Conservation (phyloP, 2,113 vertebrate genomes). For the Axis porcinus region DNA sequence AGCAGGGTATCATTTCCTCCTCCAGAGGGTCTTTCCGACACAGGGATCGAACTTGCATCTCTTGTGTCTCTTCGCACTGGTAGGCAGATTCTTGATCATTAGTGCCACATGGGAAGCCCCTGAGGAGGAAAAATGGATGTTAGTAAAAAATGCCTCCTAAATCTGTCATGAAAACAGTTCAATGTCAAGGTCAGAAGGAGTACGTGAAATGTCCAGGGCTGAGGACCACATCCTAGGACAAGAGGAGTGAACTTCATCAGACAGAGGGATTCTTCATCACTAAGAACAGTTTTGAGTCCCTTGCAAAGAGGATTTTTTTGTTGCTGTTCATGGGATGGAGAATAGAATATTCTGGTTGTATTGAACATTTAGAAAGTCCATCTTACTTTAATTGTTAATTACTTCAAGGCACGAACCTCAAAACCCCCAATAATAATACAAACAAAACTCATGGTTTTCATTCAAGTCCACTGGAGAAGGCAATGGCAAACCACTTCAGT, state of each 20-base stretch:
- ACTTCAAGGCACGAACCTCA: not conserved
- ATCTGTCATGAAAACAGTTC: not conserved
- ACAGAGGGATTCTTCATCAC: not conserved
- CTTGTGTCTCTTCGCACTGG: not conserved
- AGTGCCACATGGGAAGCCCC: not conserved
- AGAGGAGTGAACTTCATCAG: not conserved
- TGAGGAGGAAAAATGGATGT: not conserved
- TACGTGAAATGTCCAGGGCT: not conserved
- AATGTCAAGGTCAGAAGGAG: not conserved
- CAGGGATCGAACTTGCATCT: not conserved
- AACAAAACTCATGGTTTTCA: not conserved
- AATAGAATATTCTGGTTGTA: not conserved
- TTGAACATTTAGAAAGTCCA: constrained; percentile 49
- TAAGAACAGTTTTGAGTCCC: not conserved
- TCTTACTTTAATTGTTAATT: constrained; percentile 26
- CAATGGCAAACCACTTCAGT: too few relatives aligned
- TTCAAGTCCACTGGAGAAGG: not conserved
- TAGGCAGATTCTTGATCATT: not conserved
- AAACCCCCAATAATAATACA: not conserved
- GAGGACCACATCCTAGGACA: not conserved
- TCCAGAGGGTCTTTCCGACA: not conserved
- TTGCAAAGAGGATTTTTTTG: not conserved
- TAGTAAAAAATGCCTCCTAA: not conserved
- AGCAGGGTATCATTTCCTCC: not conserved
- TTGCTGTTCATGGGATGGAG: not conserved